Conservation (phyloP, 92 coral and sea anemone genomes). For the Pocillopora meandrina region DNA sequence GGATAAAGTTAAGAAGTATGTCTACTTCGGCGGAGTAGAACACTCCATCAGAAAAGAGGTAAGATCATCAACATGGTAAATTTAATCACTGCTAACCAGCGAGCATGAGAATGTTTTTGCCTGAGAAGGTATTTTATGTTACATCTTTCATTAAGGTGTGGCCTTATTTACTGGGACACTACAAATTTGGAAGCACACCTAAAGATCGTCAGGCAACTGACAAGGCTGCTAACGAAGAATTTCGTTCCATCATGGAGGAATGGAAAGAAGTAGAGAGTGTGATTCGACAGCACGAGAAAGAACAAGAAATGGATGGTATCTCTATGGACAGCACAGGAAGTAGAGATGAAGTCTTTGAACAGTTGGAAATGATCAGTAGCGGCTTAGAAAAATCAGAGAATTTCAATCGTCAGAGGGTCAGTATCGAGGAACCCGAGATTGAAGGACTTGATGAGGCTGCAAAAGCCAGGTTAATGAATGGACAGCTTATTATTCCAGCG, state of each 20-base stretch:
- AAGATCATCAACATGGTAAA: neutral
- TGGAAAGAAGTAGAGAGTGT: constrained; percentile 91
- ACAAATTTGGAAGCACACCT: constrained; percentile 90
- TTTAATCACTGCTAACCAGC: too few relatives aligned
- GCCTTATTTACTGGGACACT: constrained; percentile 93
- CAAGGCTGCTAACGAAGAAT: constrained; percentile 56
- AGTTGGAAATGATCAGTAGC: constrained; percentile 83
- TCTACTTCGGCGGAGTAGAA: constrained; percentile 91
- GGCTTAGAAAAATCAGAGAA: constrained; percentile 62
- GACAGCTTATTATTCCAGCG: constrained; percentile 52
- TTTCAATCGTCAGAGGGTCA: constrained; percentile 57
- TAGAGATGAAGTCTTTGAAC: constrained; percentile 91
- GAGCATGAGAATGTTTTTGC: neutral
- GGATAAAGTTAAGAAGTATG: constrained; percentile 57
- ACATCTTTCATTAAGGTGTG: constrained; percentile 65
- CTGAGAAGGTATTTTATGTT: neutral
- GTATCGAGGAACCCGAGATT: constrained; percentile 81
- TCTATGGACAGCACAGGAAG: constrained; percentile 95
- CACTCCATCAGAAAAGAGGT: constrained; percentile 84
- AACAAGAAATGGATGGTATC: constrained; percentile 87
- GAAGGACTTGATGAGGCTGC: constrained; percentile 61
- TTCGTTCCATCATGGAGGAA: constrained; percentile 73
- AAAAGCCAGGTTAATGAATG: constrained; percentile 64
- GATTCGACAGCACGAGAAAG: constrained; percentile 80
- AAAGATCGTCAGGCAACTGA: constrained; percentile 73